These are phyloP conservation scores for Alces alces DNA, from an alignment of 2,113 vertebrate species.

Conservation along the genomic window DNA sequence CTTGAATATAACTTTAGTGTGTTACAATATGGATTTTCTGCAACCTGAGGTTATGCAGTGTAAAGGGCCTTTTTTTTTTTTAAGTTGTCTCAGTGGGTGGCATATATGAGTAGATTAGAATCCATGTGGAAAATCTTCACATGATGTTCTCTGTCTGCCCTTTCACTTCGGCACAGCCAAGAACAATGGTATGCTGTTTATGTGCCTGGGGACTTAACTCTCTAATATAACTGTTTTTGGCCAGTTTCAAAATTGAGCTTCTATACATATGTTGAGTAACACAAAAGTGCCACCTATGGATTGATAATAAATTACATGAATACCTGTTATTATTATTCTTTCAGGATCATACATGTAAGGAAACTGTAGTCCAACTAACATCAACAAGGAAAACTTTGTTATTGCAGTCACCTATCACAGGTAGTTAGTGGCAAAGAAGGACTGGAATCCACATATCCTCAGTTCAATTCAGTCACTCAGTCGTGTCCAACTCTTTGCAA, in stretches of 20 bases:
- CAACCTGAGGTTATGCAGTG: background rate
- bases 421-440: background rate
- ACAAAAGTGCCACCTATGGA: background rate
- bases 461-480: background rate
- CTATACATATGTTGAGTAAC: background rate
- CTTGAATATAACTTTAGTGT: background rate
- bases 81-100: background rate
- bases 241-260: background rate
- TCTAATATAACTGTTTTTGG: background rate
- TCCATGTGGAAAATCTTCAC: background rate
- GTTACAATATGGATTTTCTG: background rate
- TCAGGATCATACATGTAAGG: background rate
- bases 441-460: background rate
- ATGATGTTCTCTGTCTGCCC: background rate
- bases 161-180: background rate
- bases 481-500: fast-evolving
- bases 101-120: conserved; percentile 1
- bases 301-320: background rate
- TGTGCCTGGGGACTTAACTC: background rate
- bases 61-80: conserved; percentile 8
- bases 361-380: background rate
- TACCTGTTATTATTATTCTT: background rate
- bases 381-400: background rate
- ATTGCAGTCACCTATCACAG: background rate
- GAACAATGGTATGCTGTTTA: background rate